phyloP scores from a whole-genome alignment of 2,113 vertebrate genomes.

The Bos javanicus region DNA sequence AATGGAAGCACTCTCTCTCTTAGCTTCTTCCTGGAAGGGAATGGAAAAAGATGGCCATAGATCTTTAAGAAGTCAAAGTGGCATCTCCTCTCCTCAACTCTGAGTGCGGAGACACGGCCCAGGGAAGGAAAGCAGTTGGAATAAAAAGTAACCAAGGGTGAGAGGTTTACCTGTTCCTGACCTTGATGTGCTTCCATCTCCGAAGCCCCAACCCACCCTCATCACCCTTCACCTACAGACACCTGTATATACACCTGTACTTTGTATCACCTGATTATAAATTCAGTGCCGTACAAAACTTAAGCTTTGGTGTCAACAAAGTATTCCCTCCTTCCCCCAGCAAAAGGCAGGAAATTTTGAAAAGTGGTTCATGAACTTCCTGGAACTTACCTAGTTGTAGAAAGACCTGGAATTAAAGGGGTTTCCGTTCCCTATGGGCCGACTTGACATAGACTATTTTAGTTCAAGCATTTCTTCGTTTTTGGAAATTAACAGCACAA shows the following conservation, averaged over 20 bases:
- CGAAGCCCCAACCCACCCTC: not conserved
- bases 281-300: not conserved
- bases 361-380: constrained; percentile 58
- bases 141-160: not conserved
- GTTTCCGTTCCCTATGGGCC: constrained; percentile 67
- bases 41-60: constrained; percentile 72
- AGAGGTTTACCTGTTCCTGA: not conserved
- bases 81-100: constrained; percentile 58
- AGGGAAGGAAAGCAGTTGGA: constrained; percentile 46
- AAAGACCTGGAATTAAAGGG: constrained; percentile 38
- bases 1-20: constrained; percentile 59
- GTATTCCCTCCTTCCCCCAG: not conserved
- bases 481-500: constrained; percentile 71
- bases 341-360: constrained; percentile 49
- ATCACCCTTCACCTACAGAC: not conserved
- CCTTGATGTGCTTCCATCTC: not conserved
- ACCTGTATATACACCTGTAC: not conserved
- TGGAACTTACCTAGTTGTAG: constrained; percentile 65
- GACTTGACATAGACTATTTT: constrained; percentile 66
- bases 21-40: constrained; percentile 50
- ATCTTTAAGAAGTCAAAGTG: constrained; percentile 68
- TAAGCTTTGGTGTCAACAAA: not conserved
- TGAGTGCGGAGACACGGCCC: constrained; percentile 53
- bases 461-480: constrained; percentile 71
- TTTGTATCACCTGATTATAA: not conserved